These are phyloP conservation scores for Drosophila trichaetosa DNA, from an alignment of 2,888 invertebrate genomes.

Conservation along the genomic window DNA sequence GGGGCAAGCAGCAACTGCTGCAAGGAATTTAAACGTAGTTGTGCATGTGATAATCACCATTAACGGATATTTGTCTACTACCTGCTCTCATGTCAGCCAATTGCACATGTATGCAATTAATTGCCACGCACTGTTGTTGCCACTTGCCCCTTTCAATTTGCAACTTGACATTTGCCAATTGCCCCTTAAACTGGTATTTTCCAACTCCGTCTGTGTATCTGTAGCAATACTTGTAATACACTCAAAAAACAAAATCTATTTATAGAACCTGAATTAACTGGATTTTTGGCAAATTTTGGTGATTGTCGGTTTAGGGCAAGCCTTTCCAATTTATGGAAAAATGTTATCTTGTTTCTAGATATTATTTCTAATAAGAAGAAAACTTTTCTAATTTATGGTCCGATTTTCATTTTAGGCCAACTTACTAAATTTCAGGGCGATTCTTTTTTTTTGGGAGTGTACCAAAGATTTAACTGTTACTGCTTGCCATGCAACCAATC, in stretches of 20 bases:
- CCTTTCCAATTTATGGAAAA: neutral
- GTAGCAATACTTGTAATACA: conserved; percentile 25
- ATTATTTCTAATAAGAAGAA: neutral
- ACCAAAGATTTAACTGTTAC: neutral
- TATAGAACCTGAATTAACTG: neutral
- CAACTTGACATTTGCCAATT: neutral
- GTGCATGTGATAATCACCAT: neutral
- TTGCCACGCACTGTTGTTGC: neutral
- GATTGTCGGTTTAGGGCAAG: no score
- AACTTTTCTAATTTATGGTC: neutral
- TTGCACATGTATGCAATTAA: neutral
- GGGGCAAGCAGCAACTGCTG: conserved; percentile 11
- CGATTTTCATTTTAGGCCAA: neutral
- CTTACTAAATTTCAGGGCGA: neutral
- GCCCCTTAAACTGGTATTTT: neutral
- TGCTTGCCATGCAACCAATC: neutral
- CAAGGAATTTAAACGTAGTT: conserved; percentile 1
- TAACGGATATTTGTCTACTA: neutral
- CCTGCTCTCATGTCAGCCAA: neutral
- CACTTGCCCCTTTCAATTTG: neutral
- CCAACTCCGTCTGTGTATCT: neutral
- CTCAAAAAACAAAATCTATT: neutral
- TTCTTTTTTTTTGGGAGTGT: neutral
- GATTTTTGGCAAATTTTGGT: neutral
- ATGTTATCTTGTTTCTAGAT: neutral